Evolutionary conservation across 2,113 vertebrate genomes (phyloP).

Genomic region (Phalacrocorax aristotelis): DNA sequence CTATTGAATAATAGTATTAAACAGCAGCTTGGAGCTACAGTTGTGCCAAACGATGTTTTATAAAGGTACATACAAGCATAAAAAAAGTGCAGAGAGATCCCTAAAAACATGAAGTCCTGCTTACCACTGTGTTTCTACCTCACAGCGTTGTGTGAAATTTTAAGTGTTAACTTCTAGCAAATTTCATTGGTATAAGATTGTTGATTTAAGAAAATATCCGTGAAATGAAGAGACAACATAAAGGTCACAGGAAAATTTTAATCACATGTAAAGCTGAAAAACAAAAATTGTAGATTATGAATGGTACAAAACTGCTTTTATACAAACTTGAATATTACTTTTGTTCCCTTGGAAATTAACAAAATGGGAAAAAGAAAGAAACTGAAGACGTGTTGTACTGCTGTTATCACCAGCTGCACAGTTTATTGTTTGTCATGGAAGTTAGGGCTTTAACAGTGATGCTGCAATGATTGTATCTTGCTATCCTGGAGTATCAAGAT

Average conservation of each 20-base stretch:
- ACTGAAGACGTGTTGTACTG: not conserved
- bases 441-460: not conserved
- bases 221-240: not conserved
- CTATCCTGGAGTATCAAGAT: not conserved
- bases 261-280: not conserved
- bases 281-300: not conserved
- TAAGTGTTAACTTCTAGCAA: not conserved
- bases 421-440: not conserved
- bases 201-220: not conserved
- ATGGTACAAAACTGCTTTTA: not conserved
- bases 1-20: not conserved
- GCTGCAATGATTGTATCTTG: not conserved
- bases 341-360: not conserved
- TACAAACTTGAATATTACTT: not conserved
- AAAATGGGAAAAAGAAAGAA: not conserved
- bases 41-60: not conserved
- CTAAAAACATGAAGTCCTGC: not conserved
- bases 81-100: not conserved
- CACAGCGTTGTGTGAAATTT: not conserved
- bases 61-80: not conserved
- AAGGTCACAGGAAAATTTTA: not conserved
- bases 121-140: not conserved
- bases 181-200: not conserved
- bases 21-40: not conserved
- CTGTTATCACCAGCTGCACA: slow-evolving; percentile 10